Conservation (phyloP, 2,113 vertebrate genomes). For the Brachyhypopomus gauderio region DNA sequence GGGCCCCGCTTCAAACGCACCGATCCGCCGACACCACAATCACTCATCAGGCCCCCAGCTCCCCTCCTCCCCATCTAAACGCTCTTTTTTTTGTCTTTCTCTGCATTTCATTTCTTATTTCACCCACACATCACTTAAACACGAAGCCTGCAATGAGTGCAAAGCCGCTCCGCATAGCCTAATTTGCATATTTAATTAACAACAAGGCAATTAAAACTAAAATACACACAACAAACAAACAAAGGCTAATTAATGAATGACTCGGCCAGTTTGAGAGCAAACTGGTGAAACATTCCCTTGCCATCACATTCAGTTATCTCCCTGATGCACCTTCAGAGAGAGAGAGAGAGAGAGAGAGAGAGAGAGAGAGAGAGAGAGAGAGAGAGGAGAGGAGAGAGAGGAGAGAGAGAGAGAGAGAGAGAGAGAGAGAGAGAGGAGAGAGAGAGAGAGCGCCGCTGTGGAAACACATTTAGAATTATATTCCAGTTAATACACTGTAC, state of each 20-base stretch:
- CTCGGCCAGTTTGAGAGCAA: slow-evolving; percentile 52
- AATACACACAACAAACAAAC: slow-evolving; percentile 57
- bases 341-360: slow-evolving; percentile 66
- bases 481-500: not conserved
- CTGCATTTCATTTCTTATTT: slow-evolving; percentile 33
- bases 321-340: slow-evolving; percentile 68
- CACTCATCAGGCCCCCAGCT: slow-evolving; percentile 27
- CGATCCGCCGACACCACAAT: not conserved
- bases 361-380: slow-evolving; percentile 2
- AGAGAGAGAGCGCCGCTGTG: not conserved
- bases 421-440: not conserved
- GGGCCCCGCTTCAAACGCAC: slow-evolving; percentile 41
- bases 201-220: slow-evolving; percentile 56
- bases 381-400: not conserved
- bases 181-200: slow-evolving; percentile 58
- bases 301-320: slow-evolving; percentile 71
- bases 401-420: slow-evolving; percentile 33
- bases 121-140: slow-evolving; percentile 39
- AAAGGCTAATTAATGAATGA: slow-evolving; percentile 68
- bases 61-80: slow-evolving; percentile 10
- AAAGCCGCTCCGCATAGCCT: slow-evolving; percentile 7
- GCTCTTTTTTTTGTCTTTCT: slow-evolving; percentile 16
- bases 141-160: slow-evolving; percentile 24
- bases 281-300: slow-evolving; percentile 65
- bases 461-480: slow-evolving; percentile 6